Evolutionary conservation across 2,113 vertebrate species (phyloP).

Genomic region (Sinocyclocheilus grahami): DNA sequence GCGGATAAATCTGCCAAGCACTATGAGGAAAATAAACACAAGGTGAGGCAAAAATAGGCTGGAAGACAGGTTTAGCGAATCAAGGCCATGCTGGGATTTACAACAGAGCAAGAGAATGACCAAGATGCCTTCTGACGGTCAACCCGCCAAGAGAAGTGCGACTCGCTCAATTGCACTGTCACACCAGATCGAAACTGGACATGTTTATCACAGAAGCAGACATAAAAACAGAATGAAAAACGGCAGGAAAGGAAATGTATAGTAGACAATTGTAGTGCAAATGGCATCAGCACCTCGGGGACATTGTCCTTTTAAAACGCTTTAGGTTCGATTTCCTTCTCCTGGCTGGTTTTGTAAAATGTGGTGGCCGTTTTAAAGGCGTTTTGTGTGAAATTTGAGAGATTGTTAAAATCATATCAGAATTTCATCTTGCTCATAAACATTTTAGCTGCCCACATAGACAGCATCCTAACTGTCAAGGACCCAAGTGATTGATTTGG

Average conservation of each 20-base stretch:
- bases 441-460: background rate
- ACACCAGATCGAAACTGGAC: conserved; percentile 49
- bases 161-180: conserved; percentile 64
- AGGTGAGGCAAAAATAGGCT: conserved; percentile 64
- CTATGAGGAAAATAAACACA: conserved; percentile 67
- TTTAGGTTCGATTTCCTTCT: conserved; percentile 35
- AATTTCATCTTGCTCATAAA: conserved; percentile 11
- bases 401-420: conserved; percentile 17
- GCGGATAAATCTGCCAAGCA: conserved; percentile 60
- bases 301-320: conserved; percentile 45
- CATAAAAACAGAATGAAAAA: conserved; percentile 63
- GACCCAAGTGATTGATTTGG: background rate
- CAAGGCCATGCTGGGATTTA: conserved; percentile 75
- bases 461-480: background rate
- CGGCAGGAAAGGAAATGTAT: conserved; percentile 35
- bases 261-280: conserved; percentile 20
- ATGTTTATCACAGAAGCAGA: conserved; percentile 54
- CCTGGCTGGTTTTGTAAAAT: conserved; percentile 12
- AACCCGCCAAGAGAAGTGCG: conserved; percentile 52
- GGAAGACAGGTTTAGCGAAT: conserved; percentile 67
- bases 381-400: conserved; percentile 10
- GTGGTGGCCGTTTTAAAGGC: background rate
- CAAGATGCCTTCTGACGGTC: conserved; percentile 39
- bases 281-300: conserved; percentile 24
- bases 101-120: conserved; percentile 41